Base-by-base conservation (phyloP, 2,888 invertebrate species). In the Cyclophora albipunctata region DNA sequence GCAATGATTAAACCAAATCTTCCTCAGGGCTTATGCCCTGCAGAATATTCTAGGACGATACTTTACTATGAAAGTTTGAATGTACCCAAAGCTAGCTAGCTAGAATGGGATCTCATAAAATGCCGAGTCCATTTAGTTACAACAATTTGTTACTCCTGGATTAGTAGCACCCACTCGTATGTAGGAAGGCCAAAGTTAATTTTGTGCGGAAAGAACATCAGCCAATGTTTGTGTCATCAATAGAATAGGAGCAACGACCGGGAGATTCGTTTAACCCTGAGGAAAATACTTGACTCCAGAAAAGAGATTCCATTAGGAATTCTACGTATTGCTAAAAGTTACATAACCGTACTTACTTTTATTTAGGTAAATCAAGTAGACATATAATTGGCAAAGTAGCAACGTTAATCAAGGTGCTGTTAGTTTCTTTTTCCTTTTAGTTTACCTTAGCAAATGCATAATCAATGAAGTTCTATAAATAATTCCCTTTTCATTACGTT, bases 151-250 rank as follows among this genome's bases (percentile, higher is more conserved):
- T 48, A 49, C 49, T 47, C 51, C 47, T 52, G 55, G 49, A 51
- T 51, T 52, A 56, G 50, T 58, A 50, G 60, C 64, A 63, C 63
- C 62, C 62, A 68, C 64, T 65, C 69, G 58, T 62, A 58, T 62
- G 64, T 56, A 57, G 64, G 72, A 77, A 77, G 75, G 79, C 67
- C 71, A 59, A 56, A 72, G 67, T 73, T 78, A 77, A 78, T 79
- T 78, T 65, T 59, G 73, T 66, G 60, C 65, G 67, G 71, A 75
- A 73, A 70, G 66, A 61, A 60, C 58, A 67, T 69, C 69, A 66
- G 69, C 66, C 65, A 71, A 67, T 65, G 63, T 64, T 63, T 64
- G 58, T 63, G 60, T 63, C 63, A 60, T 60, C 55, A 56, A 46
- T 46, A 49, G 60, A 52, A 49, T 60, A 73, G 67, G 80, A 68